Evolutionary conservation across 2,888 invertebrate species (phyloP).

Genomic region (Pollenia labialis): DNA sequence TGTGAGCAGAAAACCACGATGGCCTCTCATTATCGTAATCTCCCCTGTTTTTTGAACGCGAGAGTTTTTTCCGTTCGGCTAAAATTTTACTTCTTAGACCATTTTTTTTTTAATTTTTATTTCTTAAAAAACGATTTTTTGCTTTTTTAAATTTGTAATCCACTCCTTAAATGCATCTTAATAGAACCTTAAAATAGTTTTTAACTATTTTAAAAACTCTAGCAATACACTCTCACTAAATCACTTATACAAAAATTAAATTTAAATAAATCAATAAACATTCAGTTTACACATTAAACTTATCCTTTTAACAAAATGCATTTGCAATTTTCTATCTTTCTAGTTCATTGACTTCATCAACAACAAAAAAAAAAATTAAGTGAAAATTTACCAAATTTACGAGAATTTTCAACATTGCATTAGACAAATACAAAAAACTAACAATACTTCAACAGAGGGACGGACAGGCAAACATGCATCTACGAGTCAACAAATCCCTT

Average conservation of each 20-base stretch:
- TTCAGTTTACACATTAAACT: slow-evolving; percentile 40
- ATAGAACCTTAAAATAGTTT: too few species aligned
- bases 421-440: slow-evolving; percentile 32
- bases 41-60: too few species aligned
- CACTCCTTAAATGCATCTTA: too few species aligned
- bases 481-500: slow-evolving; percentile 41
- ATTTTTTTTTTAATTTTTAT: too few species aligned
- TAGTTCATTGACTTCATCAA: slow-evolving; percentile 61
- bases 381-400: slow-evolving; percentile 48
- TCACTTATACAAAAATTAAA: slow-evolving; percentile 3
- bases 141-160: too few species aligned
- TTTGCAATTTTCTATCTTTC: slow-evolving; percentile 51
- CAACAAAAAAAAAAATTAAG: slow-evolving; percentile 32
- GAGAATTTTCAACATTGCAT: slow-evolving; percentile 48
- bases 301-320: slow-evolving; percentile 47
- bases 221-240: too few species aligned
- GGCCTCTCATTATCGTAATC: too few species aligned
- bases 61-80: too few species aligned
- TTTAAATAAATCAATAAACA: slow-evolving; percentile 46
- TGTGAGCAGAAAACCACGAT: too few species aligned
- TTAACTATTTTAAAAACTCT: too few species aligned
- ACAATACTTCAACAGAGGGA: slow-evolving; percentile 2
- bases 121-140: too few species aligned
- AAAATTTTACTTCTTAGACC: too few species aligned
- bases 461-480: neutral